Conservation (phyloP, 2,797 vertebrate genomes). For the Anolis apletophallus region DNA sequence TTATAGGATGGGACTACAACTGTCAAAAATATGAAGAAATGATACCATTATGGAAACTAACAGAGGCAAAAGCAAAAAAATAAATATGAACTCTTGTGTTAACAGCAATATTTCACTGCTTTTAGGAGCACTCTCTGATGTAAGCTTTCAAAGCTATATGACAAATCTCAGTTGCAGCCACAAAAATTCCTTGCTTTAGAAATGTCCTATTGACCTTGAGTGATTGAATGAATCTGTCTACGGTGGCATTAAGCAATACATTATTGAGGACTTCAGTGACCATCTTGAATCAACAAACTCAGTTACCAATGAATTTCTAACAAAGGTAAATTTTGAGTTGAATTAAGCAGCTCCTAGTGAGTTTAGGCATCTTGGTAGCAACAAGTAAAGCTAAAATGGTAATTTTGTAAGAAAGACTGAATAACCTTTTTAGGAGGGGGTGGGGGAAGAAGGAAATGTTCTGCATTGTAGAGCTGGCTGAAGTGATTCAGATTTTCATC, state of each 20-base stretch:
- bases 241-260: not conserved
- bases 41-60: constrained; percentile 14
- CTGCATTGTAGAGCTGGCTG: no score
- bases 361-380: not conserved
- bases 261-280: not conserved
- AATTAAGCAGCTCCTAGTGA: not conserved
- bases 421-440: no score
- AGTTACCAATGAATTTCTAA: not conserved
- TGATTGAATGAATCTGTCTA: not conserved
- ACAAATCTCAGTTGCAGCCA: not conserved
- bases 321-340: not conserved
- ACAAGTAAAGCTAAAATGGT: not conserved
- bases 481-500: no score
- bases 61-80: constrained; percentile 2
- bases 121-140: not conserved
- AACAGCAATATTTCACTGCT: constrained; percentile 11
- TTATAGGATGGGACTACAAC: constrained; percentile 7
- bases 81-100: constrained; percentile 11
- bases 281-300: not conserved
- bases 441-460: no score
- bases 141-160: constrained; percentile 12
- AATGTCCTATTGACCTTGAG: not conserved
- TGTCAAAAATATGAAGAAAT: constrained; percentile 13
- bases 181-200: not conserved
- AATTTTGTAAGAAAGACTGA: no score